Evolutionary conservation across 2,888 invertebrate species (phyloP).

Genomic region (Phrixothrix hirtus): DNA sequence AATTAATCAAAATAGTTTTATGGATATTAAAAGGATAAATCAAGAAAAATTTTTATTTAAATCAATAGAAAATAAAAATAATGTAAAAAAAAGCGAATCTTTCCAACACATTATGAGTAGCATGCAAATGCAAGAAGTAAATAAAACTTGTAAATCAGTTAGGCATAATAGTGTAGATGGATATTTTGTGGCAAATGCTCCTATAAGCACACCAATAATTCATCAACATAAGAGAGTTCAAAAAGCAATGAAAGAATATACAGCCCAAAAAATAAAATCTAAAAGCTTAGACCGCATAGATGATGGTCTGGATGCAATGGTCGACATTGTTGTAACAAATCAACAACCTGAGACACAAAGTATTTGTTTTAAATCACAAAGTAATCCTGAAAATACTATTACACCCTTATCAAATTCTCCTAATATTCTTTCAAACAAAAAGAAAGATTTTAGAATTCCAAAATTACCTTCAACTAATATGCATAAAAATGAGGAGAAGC

Average conservation of each 20-base stretch:
- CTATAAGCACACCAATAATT: constrained; percentile 34
- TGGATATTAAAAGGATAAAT: constrained; percentile 57
- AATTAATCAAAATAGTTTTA: constrained; percentile 45
- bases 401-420: constrained; percentile 44
- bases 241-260: too few relatives aligned
- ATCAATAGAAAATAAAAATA: constrained; percentile 31
- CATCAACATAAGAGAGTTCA: constrained; percentile 13
- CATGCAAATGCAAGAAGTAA: constrained; percentile 48
- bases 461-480: constrained; percentile 26
- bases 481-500: constrained; percentile 44
- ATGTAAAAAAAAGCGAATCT: constrained; percentile 58
- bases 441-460: constrained; percentile 28
- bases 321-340: constrained; percentile 70
- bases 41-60: too few relatives aligned
- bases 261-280: constrained; percentile 49
- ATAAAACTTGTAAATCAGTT: constrained; percentile 44
- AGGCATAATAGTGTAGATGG: constrained; percentile 61
- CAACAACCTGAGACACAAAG: constrained; percentile 17
- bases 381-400: constrained; percentile 47
- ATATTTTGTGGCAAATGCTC: constrained; percentile 52
- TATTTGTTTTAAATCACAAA: constrained; percentile 35
- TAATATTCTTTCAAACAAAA: constrained; percentile 36
- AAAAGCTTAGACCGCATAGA: constrained; percentile 82
- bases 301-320: constrained; percentile 70
- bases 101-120: constrained; percentile 50